Evolutionary conservation across 2,888 invertebrate genomes (phyloP).

Genomic region (Monochamus alternatus): DNA sequence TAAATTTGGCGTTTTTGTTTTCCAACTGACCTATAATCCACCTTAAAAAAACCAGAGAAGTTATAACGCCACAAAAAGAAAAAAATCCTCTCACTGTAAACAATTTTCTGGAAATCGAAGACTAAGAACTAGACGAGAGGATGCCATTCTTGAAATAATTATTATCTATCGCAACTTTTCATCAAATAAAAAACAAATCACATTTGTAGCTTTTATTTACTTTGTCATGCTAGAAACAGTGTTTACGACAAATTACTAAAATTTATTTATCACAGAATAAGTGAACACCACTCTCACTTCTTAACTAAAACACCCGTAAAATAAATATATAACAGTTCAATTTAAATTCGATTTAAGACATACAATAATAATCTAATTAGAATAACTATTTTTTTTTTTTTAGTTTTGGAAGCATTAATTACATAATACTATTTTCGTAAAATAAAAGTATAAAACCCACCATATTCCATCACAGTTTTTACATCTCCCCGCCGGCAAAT

Average conservation of each 20-base stretch:
- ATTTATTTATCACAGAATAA: slow-evolving; percentile 72
- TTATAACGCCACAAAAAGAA: too few species aligned
- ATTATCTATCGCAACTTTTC: too few species aligned
- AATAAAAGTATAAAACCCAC: slow-evolving; percentile 54
- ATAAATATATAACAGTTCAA: slow-evolving; percentile 62
- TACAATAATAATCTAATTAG: slow-evolving; percentile 37
- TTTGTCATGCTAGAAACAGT: slow-evolving; percentile 72
- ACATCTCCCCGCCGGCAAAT: slow-evolving; percentile 34
- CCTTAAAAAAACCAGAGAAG: too few species aligned
- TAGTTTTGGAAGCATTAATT: slow-evolving; percentile 57
- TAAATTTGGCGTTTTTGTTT: too few species aligned
- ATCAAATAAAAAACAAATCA: not conserved
- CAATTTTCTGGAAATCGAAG: too few species aligned
- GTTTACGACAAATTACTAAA: slow-evolving; percentile 71
- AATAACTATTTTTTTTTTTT: slow-evolving; percentile 29
- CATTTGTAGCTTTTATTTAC: slow-evolving; percentile 62
- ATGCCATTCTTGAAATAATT: too few species aligned
- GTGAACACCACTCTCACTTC: slow-evolving; percentile 68
- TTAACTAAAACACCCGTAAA: slow-evolving; percentile 69
- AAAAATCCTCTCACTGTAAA: too few species aligned
- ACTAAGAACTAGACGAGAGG: too few species aligned
- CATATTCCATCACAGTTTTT: slow-evolving; percentile 62
- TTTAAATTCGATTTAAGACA: slow-evolving; percentile 62
- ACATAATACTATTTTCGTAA: slow-evolving; percentile 59
- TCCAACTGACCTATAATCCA: too few species aligned